Base-by-base conservation (phyloP, 2,888 invertebrate species). In the Drosophila pseudotalamancana region DNA sequence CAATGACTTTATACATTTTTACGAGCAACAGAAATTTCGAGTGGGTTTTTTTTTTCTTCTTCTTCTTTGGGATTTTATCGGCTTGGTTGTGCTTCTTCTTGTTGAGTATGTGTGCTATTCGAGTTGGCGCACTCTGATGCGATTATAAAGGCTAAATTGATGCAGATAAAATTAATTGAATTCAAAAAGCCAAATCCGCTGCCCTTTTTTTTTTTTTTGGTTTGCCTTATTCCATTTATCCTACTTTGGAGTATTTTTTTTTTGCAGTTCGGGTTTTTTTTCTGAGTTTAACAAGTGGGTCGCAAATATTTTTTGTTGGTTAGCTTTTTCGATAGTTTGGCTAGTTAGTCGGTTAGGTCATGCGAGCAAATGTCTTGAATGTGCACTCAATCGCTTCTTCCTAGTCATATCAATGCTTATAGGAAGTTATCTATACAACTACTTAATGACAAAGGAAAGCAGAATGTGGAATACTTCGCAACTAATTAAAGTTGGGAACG, bases 1-100 rank as follows among this genome's bases (percentile, higher is more conserved):
- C 81, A 81, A 81, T 81, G 87, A 86, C 81, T 81, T 86, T 81
- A 81, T 81, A 81, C 71, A 86, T 81, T 81, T n/a, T 81, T 81
- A 81, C 87, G 81, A 83, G 74, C 61, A 66, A 61, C 50, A 55
- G 68, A 54, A 80, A 73, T 74, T n/a, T 76, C 60, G 67, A 75
- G 61, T 71, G 76, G 60, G 49, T 51, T 74, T 67, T 67, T 43
- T 55, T 2, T 40, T 2, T 14, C 16, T 16, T 27, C 31, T 59
- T 34, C 31, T 35, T 37, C 54, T 57, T 55, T 6, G 40, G 55
- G 34, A 34, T 49, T 48, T 60, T 53, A 59, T 59, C 59, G 59
- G 51, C 45, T 46, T 18, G 43, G 32, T 63, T 45, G 43, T 67
- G 32, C 34, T 43, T 27, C 25, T 59, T 51, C 34, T 66, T 60